Evolutionary conservation across 2,797 vertebrate genomes (phyloP).

Genomic region (Sebastes taczanowskii): DNA sequence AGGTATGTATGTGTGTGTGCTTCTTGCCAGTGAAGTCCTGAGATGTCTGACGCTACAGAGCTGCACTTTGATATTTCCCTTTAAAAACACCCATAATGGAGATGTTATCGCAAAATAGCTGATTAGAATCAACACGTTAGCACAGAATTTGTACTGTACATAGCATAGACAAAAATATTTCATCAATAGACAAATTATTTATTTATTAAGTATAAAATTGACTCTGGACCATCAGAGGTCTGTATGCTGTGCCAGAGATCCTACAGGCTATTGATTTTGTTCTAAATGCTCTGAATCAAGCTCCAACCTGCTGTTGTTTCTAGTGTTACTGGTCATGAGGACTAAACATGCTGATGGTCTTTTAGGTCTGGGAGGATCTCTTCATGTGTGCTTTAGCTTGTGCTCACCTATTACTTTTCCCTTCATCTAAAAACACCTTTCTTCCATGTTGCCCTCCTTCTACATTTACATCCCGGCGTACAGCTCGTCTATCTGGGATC

Average conservation of each 20-base stretch:
- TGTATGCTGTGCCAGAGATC: neutral
- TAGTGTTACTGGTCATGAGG: neutral
- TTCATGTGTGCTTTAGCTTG: neutral
- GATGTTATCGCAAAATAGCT: neutral
- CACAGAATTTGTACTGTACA: neutral
- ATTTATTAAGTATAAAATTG: neutral
- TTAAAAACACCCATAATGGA: constrained; percentile 8
- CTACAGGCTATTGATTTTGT: neutral
- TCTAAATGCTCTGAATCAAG: constrained; percentile 10
- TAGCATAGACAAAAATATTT: neutral
- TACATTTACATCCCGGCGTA: constrained; percentile 88
- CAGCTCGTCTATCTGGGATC: constrained; percentile 89
- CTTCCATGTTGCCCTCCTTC: neutral
- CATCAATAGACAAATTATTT: neutral
- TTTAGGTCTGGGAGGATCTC: neutral
- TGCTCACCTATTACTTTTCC: neutral
- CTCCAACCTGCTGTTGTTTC: neutral
- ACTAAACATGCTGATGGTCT: neutral
- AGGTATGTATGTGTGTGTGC: neutral
- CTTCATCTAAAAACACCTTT: neutral
- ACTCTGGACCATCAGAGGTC: neutral
- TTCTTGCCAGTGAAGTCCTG: neutral
- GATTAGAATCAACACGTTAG: constrained; percentile 15
- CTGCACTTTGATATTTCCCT: constrained; percentile 16
- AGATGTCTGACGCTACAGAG: constrained; percentile 15